Evolutionary conservation across 2,797 vertebrate species (phyloP).

Genomic region (Mionectes olivaceus): DNA sequence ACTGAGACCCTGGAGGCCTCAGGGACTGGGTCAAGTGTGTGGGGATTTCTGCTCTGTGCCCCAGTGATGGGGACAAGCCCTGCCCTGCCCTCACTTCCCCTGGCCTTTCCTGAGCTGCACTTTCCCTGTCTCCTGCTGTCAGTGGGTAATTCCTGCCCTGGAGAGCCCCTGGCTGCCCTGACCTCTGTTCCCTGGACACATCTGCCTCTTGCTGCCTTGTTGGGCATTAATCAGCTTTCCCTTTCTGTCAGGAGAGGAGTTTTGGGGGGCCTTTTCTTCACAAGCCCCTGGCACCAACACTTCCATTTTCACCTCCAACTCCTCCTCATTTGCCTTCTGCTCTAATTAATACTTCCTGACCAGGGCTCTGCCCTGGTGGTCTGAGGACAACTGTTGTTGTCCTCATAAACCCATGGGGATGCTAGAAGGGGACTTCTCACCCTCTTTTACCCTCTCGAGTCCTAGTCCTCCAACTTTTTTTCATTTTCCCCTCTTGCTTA

Average conservation of each 20-base stretch:
- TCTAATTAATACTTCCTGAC: not conserved
- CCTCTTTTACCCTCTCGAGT: not conserved
- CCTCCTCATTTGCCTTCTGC: not conserved
- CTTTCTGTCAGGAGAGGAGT: not conserved
- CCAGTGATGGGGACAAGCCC: not conserved
- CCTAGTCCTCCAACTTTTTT: not conserved
- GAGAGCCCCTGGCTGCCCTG: not conserved
- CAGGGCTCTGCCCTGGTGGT: not conserved
- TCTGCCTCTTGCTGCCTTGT: not conserved
- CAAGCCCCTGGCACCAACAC: accelerated
- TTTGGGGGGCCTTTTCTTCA: not conserved
- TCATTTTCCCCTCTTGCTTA: not conserved
- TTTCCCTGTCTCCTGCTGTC: not conserved
- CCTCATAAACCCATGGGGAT: not conserved
- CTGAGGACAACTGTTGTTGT: not conserved
- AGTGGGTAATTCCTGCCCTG: not conserved
- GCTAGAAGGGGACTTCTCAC: not conserved
- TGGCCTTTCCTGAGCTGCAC: not conserved
- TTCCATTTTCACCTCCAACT: not conserved
- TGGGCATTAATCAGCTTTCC: not conserved
- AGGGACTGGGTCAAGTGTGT: not conserved
- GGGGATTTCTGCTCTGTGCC: not conserved
- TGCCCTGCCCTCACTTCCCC: not conserved
- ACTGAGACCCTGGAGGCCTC: not conserved
- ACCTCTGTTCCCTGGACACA: not conserved